Evolutionary conservation across 2,888 invertebrate genomes (phyloP), one percentile per base, ranked within the genome.

Genomic region (Orthonychiurus folsomi): DNA sequence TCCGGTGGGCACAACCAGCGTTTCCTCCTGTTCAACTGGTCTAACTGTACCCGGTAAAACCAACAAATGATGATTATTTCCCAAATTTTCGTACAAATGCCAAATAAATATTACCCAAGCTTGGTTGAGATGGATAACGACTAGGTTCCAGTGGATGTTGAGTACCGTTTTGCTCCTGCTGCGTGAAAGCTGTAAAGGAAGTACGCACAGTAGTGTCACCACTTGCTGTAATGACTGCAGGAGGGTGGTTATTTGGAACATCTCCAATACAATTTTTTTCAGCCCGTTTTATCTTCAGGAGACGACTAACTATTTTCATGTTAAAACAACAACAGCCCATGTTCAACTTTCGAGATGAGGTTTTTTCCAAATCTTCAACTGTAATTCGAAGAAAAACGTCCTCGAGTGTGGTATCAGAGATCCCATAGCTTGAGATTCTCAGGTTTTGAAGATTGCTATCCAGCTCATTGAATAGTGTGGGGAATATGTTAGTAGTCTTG

Each of bases 391-490:
- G 54, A 60, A 73, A 66, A 68, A 82, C 82, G 77, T 83, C 83
- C 75, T 83, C 83, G n/a, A 83, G 74, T 28, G 81, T 80, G 0
- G 83, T 81, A 72, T 83, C 82, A n/a, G 82, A 81, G 18, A 83
- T 78, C 21, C 83, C 83, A 74, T 82, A 83, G 60, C 80, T 80
- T 53, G 78, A 75, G 50, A 82, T 76, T 26, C 77, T 77, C 18
- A 81, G 73, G 1, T 72, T 68, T 1, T 68, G 63, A 63, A 76
- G 71, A 52, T 76, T 74, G 1, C 65, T 61, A 61, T 82, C 81
- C n/a, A 82, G 73, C 1, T 75, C 74, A 20, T 73, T 69, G 60
- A 77, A 76, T 15, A 78, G 72, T 20, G 48, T 58, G 20, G 74
- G 71, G 58, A 76, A 74, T 21, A 61, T 55, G 26, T 69, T 54